Conservation (phyloP, 2,797 vertebrate genomes). For the Enteromius trimaculatus region DNA sequence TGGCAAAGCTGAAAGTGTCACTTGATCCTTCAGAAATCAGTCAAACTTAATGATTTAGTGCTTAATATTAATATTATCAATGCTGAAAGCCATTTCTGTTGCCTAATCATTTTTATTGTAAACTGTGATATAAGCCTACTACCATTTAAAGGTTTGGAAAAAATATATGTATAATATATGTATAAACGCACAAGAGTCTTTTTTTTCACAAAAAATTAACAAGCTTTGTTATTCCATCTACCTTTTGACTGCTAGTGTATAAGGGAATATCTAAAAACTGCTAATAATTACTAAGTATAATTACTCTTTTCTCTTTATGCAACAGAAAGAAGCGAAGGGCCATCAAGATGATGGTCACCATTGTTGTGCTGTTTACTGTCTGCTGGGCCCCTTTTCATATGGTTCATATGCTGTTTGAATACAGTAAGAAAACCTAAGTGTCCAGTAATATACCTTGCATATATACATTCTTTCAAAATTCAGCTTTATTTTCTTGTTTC, state of each 20-base stretch:
- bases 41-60: not conserved
- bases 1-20: not conserved
- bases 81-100: not conserved
- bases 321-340: slow-evolving; percentile 84
- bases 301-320: not conserved
- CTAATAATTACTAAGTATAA: not conserved
- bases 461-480: not conserved
- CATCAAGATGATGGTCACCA: slow-evolving; percentile 85
- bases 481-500: not conserved
- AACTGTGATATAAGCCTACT: too few relatives aligned
- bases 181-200: too few relatives aligned
- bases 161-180: too few relatives aligned
- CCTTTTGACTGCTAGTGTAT: not conserved
- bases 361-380: slow-evolving; percentile 83
- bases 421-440: slow-evolving; percentile 72
- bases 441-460: not conserved
- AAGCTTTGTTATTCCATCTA: too few relatives aligned
- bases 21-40: too few relatives aligned
- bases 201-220: too few relatives aligned
- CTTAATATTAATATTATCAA: not conserved
- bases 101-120: not conserved
- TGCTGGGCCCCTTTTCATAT: slow-evolving; percentile 88
- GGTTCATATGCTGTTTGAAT: slow-evolving; percentile 85
- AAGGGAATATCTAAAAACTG: not conserved
- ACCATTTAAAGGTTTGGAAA: not conserved